Evolutionary conservation across 1,140 invertebrate genomes (phyloP), one percentile per base, ranked within the genome.

Genomic region (Drosophila willistoni): DNA sequence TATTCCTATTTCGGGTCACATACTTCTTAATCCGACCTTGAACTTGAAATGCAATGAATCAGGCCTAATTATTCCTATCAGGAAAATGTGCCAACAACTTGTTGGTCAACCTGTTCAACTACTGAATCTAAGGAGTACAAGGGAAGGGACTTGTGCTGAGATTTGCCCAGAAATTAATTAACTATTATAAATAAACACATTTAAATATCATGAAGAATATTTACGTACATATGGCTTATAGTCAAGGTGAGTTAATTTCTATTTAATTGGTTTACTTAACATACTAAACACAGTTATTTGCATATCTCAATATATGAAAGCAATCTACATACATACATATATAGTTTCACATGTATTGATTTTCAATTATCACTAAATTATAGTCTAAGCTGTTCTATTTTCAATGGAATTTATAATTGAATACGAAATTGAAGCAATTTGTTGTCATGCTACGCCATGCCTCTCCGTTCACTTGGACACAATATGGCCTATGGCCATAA

Each of bases 331-430:
- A 42, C n/a, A 42, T 42, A 6, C 5, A n/a, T n/a, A 42, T 42
- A 42, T 42, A 42, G 10, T 6, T 42, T 3, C 14, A n/a, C 12
- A 42, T 51, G 4, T 51, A 51, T 51, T 22, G 44, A 51, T 51
- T 51, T 51, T 51, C 44, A 19, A 51, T 51, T 47, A 47, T 19
- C 44, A 47, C 7, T 47, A 19, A 47, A 47, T 9, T 51, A 19
- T 13, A 12, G 3, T 9, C 14, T 12, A 51, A 51, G 17, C 44
- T 51, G 44, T 51, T 51, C 44, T 19, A 51, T 51, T 51, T 51
- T 51, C 44, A 51, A 51, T 51, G 7, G 17, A 19, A 51, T 51
- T 9, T 10, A 51, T 51, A 51, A 51, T 51, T 51, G 44, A 51
- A 51, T 51, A 51, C 2, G 19, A 51, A 51, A 51, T 51, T 51